A percentile compares a stretch with the other conserved stretches of the same genome.
Evolutionary conservation across 2,888 invertebrate genomes (phyloP).

Genomic region (Rhingia rostrata): DNA sequence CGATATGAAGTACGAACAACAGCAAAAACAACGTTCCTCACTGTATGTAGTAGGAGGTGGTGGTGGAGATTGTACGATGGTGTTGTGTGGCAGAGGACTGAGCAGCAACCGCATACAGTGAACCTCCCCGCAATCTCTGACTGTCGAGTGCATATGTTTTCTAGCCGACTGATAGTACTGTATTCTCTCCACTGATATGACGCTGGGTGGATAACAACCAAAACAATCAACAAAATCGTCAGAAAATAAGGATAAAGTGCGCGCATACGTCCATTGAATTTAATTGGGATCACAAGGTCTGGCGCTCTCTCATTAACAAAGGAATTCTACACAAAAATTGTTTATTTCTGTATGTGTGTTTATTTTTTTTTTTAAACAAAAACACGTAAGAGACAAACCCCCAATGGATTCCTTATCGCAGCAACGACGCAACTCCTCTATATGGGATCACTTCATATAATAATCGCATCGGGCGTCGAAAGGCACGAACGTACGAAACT

Average conservation of each 20-base stretch:
- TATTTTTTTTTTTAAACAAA: conserved; percentile 9
- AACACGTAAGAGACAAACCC: conserved; percentile 52
- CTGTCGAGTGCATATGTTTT: not conserved
- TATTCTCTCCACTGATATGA: conserved; percentile 23
- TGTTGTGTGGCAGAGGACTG: not conserved
- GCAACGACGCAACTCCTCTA: conserved; percentile 8
- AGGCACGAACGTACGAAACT: conserved; percentile 30
- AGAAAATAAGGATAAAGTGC: conserved; percentile 24
- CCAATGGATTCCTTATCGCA: conserved; percentile 57
- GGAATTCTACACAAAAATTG: conserved; percentile 36
- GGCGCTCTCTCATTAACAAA: not conserved
- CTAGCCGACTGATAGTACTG: not conserved
- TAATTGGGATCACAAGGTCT: conserved; percentile 58
- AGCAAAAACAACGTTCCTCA: conserved; percentile 36
- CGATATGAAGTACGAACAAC: conserved; percentile 41
- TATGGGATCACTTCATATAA: conserved; percentile 50
- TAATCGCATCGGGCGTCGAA: conserved; percentile 35
- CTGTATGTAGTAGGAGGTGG: not conserved
- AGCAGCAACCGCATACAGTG: conserved; percentile 12
- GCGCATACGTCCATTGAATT: conserved; percentile 46
- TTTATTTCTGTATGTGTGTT: no score
- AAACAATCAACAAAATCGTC: conserved; percentile 6
- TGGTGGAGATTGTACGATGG: not conserved
- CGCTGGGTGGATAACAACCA: conserved; percentile 51
- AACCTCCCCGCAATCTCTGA: not conserved